phyloP scores from a whole-genome alignment of 2,888 invertebrate genomes.

The Euphydryas editha region DNA sequence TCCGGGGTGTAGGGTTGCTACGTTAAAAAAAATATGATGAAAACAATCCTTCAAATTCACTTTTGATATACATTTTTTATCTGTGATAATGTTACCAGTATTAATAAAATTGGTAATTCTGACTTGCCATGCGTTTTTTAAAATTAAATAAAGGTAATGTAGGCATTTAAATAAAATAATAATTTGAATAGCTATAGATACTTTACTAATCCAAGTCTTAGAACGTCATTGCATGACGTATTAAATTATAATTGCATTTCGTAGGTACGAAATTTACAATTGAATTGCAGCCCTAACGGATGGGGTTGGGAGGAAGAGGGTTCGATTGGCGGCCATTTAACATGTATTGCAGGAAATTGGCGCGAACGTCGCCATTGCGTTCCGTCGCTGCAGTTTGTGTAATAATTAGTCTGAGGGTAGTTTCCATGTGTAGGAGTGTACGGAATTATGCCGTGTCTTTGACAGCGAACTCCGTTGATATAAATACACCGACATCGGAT shows the following conservation, averaged over 20 bases:
- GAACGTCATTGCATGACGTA: background rate
- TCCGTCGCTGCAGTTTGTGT: slow-evolving; percentile 42
- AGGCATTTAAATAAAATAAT: background rate
- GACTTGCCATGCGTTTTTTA: too few relatives aligned
- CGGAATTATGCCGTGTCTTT: slow-evolving; percentile 38
- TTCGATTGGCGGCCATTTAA: slow-evolving; percentile 56
- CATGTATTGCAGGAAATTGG: slow-evolving; percentile 48
- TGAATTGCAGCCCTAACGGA: slow-evolving; percentile 24
- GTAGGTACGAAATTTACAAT: slow-evolving; percentile 23
- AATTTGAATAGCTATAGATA: background rate
- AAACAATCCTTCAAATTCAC: background rate
- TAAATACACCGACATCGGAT: slow-evolving; percentile 25
- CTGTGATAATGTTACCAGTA: too few relatives aligned
- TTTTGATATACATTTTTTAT: background rate
- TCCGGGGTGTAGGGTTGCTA: slow-evolving; percentile 5
- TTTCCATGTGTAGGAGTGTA: slow-evolving; percentile 22
- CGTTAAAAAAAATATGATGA: background rate
- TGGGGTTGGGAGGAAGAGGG: slow-evolving; percentile 30
- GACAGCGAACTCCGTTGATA: slow-evolving; percentile 35
- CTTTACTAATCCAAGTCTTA: background rate
- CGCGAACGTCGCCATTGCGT: slow-evolving; percentile 41
- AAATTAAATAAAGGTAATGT: too few relatives aligned
- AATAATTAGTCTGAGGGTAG: slow-evolving; percentile 43
- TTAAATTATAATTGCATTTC: slow-evolving; percentile 12
- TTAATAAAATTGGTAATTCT: too few relatives aligned